Percentiles rank a stretch among this genome's conserved stretches.
These are phyloP conservation scores for Circaetus gallicus DNA, from an alignment of 2,113 vertebrate genomes.

Conservation along the genomic window DNA sequence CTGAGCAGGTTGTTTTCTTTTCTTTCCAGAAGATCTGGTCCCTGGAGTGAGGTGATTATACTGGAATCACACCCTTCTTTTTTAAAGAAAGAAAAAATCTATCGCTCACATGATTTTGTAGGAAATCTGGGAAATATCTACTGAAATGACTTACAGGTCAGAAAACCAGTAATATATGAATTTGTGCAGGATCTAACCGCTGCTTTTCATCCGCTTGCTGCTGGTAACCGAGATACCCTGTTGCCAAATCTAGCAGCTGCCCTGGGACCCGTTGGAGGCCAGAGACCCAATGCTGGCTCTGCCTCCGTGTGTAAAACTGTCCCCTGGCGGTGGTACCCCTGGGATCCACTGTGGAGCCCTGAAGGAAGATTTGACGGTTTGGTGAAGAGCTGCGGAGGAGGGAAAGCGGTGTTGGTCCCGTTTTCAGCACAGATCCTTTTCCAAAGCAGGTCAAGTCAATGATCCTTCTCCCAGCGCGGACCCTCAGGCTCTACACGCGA, in stretches of 20 bases:
- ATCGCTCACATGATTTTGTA: background rate
- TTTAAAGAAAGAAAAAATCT: background rate
- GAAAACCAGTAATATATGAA: background rate
- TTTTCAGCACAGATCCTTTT: background rate
- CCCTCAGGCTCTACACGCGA: background rate
- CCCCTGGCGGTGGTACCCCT: background rate
- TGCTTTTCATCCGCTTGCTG: background rate
- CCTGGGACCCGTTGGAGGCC: background rate
- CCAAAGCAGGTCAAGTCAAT: background rate
- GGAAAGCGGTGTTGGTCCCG: background rate
- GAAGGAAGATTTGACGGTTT: no score
- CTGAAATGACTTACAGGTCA: background rate
- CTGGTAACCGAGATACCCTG: background rate
- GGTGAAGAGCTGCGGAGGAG: background rate
- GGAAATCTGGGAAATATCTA: constrained; percentile 5
- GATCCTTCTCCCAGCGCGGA: background rate
- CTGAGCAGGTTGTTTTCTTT: constrained; percentile 13
- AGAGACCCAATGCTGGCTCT: background rate
- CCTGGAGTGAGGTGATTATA: background rate
- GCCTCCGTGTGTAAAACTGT: fast-evolving
- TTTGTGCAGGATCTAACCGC: background rate
- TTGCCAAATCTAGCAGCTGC: background rate
- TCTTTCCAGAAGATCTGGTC: background rate
- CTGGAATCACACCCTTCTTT: background rate
- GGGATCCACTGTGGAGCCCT: background rate